A percentile compares a stretch with the other conserved stretches of the same genome.
Evolutionary conservation across 1,140 invertebrate genomes (phyloP).

Genomic region (Macrocentrus cingulum): DNA sequence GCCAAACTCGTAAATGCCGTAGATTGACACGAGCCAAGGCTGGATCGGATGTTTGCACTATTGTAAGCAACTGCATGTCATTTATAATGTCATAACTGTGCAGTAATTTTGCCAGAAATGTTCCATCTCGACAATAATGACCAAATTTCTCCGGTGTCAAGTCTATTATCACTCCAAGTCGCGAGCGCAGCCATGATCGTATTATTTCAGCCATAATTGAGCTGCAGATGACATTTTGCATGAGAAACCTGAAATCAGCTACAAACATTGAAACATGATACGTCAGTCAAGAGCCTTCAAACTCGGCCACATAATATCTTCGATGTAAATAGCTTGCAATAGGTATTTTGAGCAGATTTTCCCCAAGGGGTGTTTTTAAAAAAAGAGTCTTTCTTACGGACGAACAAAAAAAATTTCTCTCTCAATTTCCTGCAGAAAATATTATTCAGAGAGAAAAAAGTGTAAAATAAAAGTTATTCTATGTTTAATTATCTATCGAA

Average conservation of each 20-base stretch:
- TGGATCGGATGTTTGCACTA: slow-evolving; percentile 43
- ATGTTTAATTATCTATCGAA: too few species aligned
- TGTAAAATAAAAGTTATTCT: too few species aligned
- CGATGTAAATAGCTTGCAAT: too few species aligned
- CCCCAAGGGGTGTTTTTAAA: too few species aligned
- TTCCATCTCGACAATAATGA: slow-evolving; percentile 48
- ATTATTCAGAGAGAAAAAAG: too few species aligned
- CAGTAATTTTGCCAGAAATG: slow-evolving; percentile 50
- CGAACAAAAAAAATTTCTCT: too few species aligned
- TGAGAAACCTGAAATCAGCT: slow-evolving; percentile 10
- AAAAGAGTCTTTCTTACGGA: too few species aligned
- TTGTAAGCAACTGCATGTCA: slow-evolving; percentile 42
- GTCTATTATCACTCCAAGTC: slow-evolving; percentile 40
- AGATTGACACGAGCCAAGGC: slow-evolving; percentile 59
- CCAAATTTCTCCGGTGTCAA: slow-evolving; percentile 39
- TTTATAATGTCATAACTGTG: slow-evolving; percentile 54
- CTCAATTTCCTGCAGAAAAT: too few species aligned
- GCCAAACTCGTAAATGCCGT: slow-evolving; percentile 57
- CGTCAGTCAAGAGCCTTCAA: neutral
- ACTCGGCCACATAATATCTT: too few species aligned
- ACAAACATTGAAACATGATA: neutral
- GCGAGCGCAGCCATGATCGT: slow-evolving; percentile 35
- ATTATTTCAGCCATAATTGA: slow-evolving; percentile 34
- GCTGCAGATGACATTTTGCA: neutral
- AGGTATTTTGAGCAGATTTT: too few species aligned